Evolutionary conservation across 2,113 vertebrate genomes (phyloP).

Genomic region (Perca fluviatilis): DNA sequence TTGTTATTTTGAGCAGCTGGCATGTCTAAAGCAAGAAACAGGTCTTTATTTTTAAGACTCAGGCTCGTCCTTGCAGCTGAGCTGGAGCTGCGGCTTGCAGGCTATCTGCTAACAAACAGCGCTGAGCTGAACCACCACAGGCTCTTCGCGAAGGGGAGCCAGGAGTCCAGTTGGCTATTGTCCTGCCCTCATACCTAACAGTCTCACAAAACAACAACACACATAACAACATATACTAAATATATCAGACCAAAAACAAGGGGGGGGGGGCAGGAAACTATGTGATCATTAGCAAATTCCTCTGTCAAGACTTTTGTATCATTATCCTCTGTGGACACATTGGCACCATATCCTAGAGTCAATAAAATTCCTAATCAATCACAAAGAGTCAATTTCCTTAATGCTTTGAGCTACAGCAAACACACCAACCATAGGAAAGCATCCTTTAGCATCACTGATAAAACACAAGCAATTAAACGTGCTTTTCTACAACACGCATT

Average conservation of each 20-base stretch:
- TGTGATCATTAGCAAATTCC: not conserved
- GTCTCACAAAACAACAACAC: constrained; percentile 43
- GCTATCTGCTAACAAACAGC: constrained; percentile 89
- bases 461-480: not conserved
- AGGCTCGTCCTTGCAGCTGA: constrained; percentile 91
- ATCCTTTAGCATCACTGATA: not conserved
- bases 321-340: not conserved
- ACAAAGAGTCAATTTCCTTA: constrained; percentile 16
- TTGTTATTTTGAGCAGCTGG: constrained; percentile 95
- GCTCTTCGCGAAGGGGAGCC: constrained; percentile 45
- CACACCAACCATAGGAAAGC: constrained; percentile 7
- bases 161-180: constrained; percentile 35
- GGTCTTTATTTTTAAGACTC: constrained; percentile 93
- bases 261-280: not conserved
- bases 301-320: not conserved
- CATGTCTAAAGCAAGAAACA: constrained; percentile 96
- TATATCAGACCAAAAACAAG: not conserved
- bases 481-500: not conserved
- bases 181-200: constrained; percentile 18
- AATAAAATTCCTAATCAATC: constrained; percentile 29
- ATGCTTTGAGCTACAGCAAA: constrained; percentile 24
- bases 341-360: constrained; percentile 16
- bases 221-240: not conserved
- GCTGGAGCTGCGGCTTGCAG: constrained; percentile 84
- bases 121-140: constrained; percentile 64